Evolutionary conservation across 2,888 invertebrate genomes (phyloP), one percentile per base, ranked within the genome.

Genomic region (Andrena marginata): DNA sequence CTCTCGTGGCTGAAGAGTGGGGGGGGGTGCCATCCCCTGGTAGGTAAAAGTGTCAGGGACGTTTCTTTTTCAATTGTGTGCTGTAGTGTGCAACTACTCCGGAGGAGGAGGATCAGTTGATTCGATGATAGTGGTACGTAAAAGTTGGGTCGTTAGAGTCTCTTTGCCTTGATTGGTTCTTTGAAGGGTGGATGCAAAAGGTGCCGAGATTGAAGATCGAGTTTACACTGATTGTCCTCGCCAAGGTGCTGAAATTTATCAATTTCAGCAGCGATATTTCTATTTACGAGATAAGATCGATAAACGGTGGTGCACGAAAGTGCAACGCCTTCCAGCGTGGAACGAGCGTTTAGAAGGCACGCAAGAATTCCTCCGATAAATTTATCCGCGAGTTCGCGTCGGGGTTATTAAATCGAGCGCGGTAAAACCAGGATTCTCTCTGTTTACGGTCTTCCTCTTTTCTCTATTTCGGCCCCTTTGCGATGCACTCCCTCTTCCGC

Each of bases 241-340:
- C 16, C 26, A 5, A 35, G 73, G 26, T 33, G 54, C 20, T 56
- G 33, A 2, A 60, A 49, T 60, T 69, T 70, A 62, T 63, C 63
- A 62, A 71, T 71, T 63, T 51, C 51, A 42, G 7, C 23, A 31
- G 62, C 62, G 75, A 71, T 71, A 51, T 51, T 62, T 75, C 75
- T 75, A 70, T 70, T 75, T 42, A 42, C 3, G 51, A 70, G 75
- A 75, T 70, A 75, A 62, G 69, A 59, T 49, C 70, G 75, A 75
- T 70, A 70, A 75, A 68, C 48, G 67, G 59, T 42, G 10, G 20
- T 2, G 75, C 70, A 70, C 60, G 75, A 75, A 70, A 70, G 75
- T 62, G 75, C 69, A 62, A 75, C 74, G 68, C 68, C 68, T 49
- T 33, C 26, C 67, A 10, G 16, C 23, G 16, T 26, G 31, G 54